Percentiles rank a stretch among this genome's conserved stretches.
phyloP scores from a whole-genome alignment of 2,888 invertebrate species.

The Spodoptera exigua region DNA sequence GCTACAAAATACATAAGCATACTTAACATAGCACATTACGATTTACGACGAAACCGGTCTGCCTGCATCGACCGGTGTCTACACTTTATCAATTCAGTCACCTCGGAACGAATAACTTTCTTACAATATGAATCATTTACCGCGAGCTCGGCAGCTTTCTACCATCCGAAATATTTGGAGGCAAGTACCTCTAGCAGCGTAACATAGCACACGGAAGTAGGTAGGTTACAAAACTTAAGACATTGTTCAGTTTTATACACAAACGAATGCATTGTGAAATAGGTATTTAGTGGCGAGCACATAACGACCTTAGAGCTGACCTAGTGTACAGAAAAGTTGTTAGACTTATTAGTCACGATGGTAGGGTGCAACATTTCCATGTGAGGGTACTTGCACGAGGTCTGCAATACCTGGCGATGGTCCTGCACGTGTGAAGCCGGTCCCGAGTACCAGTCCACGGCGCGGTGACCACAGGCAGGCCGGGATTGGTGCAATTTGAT shows the following conservation, averaged over 20 bases:
- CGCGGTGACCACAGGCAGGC: constrained; percentile 86
- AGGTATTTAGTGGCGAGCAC: constrained; percentile 16
- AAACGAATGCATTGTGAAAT: constrained; percentile 29
- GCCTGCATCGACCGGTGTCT: constrained; percentile 70
- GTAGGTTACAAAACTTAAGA: not conserved
- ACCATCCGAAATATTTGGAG: constrained; percentile 41
- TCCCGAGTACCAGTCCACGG: constrained; percentile 44
- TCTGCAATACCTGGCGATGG: constrained; percentile 62
- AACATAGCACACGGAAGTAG: constrained; percentile 19
- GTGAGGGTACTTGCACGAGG: constrained; percentile 47
- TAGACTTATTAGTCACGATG: constrained; percentile 7
- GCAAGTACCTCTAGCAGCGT: constrained; percentile 20
- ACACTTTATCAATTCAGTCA: constrained; percentile 79
- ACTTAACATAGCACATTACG: constrained; percentile 68
- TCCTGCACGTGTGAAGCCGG: constrained; percentile 58
- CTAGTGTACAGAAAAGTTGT: constrained; percentile 43
- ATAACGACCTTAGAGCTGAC: constrained; percentile 47
- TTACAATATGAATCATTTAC: constrained; percentile 79
- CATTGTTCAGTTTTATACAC: constrained; percentile 9
- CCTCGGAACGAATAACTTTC: constrained; percentile 79
- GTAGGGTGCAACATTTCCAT: constrained; percentile 17
- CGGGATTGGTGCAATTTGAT: constrained; percentile 90
- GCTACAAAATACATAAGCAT: constrained; percentile 58
- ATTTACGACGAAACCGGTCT: constrained; percentile 85
- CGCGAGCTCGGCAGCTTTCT: constrained; percentile 62